Evolutionary conservation across 2,113 vertebrate genomes (phyloP).

Genomic region (Origma solitaria): DNA sequence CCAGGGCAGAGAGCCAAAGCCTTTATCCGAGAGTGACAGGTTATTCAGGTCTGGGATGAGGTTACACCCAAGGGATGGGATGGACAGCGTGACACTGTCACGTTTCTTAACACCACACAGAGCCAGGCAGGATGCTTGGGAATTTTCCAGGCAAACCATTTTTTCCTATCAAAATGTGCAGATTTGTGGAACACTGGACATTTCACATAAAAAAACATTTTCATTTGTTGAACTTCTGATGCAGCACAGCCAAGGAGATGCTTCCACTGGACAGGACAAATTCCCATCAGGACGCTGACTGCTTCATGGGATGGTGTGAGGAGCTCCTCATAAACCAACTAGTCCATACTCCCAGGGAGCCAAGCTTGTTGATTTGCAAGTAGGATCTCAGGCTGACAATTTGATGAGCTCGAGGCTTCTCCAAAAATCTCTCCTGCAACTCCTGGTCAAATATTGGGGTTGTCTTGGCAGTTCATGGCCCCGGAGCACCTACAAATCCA

Average conservation of each 20-base stretch:
- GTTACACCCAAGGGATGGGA: neutral
- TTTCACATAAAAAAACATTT: neutral
- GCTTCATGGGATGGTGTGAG: neutral
- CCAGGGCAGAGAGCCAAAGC: neutral
- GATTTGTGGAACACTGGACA: neutral
- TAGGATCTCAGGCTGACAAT: neutral
- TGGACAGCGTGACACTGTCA: neutral
- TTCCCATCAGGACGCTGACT: neutral
- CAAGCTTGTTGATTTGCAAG: neutral
- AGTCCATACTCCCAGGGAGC: neutral
- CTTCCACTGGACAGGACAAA: neutral
- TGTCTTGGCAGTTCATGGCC: neutral
- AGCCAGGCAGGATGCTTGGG: neutral
- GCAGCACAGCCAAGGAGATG: neutral
- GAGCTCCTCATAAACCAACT: neutral
- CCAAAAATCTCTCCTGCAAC: neutral
- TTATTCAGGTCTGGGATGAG: constrained; percentile 34
- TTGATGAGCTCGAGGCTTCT: neutral
- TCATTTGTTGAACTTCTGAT: neutral
- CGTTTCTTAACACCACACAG: neutral
- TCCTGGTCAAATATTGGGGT: neutral
- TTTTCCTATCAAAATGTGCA: neutral
- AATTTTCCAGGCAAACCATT: neutral
- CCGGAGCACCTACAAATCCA: neutral
- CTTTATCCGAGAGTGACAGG: neutral